phyloP scores from a whole-genome alignment of 2,113 vertebrate species.

The Pedetes capensis region DNA sequence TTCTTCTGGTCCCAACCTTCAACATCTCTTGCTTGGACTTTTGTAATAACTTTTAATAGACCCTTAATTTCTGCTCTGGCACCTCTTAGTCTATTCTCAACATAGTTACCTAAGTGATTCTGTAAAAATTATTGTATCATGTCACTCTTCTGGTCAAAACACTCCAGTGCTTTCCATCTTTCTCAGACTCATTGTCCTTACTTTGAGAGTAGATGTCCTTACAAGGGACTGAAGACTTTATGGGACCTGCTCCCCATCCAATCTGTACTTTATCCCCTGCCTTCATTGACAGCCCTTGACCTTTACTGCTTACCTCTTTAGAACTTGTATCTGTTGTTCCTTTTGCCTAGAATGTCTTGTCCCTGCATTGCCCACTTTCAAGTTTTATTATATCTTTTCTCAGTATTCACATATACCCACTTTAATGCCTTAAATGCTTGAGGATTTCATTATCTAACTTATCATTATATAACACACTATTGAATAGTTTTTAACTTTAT shows the following conservation, averaged over 20 bases:
- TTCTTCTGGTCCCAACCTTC: background rate
- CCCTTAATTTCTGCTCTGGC: background rate
- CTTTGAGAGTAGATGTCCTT: background rate
- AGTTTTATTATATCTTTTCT: background rate
- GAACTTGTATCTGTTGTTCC: background rate
- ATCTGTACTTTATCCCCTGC: background rate
- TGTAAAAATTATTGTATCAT: background rate
- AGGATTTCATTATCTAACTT: background rate
- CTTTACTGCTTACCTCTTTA: background rate
- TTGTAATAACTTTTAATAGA: background rate
- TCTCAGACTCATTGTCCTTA: background rate
- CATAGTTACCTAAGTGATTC: background rate
- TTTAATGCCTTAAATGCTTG: background rate
- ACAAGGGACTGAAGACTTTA: background rate
- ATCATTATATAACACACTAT: background rate
- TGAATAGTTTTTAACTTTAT: background rate
- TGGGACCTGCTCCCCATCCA: background rate
- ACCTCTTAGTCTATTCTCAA: background rate
- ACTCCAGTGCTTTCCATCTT: background rate
- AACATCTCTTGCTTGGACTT: background rate
- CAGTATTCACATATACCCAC: background rate
- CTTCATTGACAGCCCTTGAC: no score
- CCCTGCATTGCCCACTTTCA: background rate
- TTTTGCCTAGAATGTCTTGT: background rate
- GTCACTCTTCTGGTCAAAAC: background rate